These are phyloP conservation scores for Lophotriccus pileatus DNA, from an alignment of 2,797 vertebrate genomes.

Conservation along the genomic window DNA sequence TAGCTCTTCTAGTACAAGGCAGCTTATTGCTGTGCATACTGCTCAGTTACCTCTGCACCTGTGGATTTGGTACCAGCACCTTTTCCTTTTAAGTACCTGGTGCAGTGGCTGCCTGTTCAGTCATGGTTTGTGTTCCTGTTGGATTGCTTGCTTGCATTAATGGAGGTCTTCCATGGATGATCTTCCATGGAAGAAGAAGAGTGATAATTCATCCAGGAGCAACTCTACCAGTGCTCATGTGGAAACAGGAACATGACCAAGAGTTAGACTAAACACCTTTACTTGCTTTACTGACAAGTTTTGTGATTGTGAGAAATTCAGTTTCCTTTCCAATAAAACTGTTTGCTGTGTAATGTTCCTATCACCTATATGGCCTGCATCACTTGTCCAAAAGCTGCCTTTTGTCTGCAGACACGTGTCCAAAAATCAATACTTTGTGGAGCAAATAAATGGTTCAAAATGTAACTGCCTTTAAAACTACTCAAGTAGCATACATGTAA, in stretches of 20 bases:
- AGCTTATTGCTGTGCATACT: background rate
- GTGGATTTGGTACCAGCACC: background rate
- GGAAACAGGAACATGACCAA: background rate
- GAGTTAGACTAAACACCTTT: background rate
- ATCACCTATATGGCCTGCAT: background rate
- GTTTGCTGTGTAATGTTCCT: background rate
- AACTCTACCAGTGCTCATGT: background rate
- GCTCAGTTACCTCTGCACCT: background rate
- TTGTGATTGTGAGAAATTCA: background rate
- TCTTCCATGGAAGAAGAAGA: background rate
- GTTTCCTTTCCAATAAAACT: background rate
- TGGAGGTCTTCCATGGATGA: background rate
- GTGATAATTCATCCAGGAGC: background rate
- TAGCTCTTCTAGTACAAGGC: background rate
- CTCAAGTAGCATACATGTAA: fast-evolving
- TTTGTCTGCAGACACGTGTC: background rate
- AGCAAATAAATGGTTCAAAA: background rate
- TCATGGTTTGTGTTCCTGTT: background rate
- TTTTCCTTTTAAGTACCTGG: background rate
- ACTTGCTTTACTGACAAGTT: background rate
- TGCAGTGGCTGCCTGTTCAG: background rate
- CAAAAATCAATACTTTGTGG: background rate
- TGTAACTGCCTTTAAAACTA: background rate
- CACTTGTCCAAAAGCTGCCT: background rate
- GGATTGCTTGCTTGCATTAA: background rate